phyloP scores from a whole-genome alignment of 2,797 vertebrate genomes.

The Cheirogaleus major region DNA sequence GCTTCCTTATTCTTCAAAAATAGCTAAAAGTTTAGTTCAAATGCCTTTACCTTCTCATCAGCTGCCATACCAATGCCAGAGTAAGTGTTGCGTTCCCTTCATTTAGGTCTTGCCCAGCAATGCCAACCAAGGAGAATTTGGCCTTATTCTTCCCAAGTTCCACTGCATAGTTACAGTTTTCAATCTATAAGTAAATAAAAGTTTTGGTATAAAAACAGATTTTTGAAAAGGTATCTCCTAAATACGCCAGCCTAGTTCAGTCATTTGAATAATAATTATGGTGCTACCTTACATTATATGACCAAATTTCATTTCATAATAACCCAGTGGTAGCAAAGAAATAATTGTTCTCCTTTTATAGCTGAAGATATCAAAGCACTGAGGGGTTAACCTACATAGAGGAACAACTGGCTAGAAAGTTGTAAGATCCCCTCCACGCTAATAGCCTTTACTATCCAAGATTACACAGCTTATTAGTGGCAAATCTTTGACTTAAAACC shows the following conservation, averaged over 20 bases:
- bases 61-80: conserved; percentile 96
- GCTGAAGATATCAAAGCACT: neutral
- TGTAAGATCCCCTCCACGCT: neutral
- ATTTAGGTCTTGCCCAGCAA: conserved; percentile 95
- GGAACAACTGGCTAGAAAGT: neutral
- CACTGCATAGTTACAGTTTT: conserved; percentile 99
- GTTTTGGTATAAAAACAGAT: neutral
- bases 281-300: neutral
- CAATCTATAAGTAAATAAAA: conserved; percentile 88
- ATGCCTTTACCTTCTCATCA: conserved; percentile 95
- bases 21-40: neutral
- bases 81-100: conserved; percentile 93
- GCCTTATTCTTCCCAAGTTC: conserved; percentile 92
- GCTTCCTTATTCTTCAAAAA: conserved; percentile 26
- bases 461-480: neutral
- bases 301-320: neutral
- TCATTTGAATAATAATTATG: neutral
- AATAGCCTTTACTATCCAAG: neutral
- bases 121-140: conserved; percentile 96
- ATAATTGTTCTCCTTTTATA: neutral
- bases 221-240: neutral
- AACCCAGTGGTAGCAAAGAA: neutral
- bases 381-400: neutral
- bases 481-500: neutral
- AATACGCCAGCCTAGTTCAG: neutral